Conservation (phyloP, 2,113 vertebrate species). For the Heliornis fulica region DNA sequence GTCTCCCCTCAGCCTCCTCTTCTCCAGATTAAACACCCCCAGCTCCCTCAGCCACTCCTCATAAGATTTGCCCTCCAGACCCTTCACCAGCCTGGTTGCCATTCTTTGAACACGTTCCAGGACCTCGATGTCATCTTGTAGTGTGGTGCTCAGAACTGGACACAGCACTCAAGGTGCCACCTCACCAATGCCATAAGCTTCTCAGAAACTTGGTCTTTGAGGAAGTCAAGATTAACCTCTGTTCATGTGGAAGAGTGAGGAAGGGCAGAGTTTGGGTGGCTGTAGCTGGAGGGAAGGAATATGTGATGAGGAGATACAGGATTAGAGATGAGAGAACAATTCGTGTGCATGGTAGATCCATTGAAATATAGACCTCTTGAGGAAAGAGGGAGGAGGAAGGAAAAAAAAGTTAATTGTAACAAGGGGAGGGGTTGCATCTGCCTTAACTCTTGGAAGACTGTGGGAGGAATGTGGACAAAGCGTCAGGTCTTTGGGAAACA, state of each 20-base stretch:
- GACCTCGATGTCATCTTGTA: no score
- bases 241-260: background rate
- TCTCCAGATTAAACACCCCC: no score
- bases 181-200: no score
- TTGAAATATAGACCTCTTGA: background rate
- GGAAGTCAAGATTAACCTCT: background rate
- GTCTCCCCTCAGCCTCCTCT: no score
- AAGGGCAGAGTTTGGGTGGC: background rate
- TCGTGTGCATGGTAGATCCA: background rate
- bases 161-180: no score
- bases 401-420: background rate
- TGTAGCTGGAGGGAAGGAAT: background rate
- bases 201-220: background rate
- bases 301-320: background rate
- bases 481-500: background rate
- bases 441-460: background rate
- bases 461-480: background rate
- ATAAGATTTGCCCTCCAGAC: no score
- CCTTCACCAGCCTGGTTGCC: no score
- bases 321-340: background rate
- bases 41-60: no score
- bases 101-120: no score
- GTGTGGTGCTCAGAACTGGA: no score
- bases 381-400: background rate
- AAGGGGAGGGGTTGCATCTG: background rate